These are phyloP conservation scores for Notoglanidium macrostoma DNA, from an alignment of 2,797 vertebrate genomes.

Conservation along the genomic window DNA sequence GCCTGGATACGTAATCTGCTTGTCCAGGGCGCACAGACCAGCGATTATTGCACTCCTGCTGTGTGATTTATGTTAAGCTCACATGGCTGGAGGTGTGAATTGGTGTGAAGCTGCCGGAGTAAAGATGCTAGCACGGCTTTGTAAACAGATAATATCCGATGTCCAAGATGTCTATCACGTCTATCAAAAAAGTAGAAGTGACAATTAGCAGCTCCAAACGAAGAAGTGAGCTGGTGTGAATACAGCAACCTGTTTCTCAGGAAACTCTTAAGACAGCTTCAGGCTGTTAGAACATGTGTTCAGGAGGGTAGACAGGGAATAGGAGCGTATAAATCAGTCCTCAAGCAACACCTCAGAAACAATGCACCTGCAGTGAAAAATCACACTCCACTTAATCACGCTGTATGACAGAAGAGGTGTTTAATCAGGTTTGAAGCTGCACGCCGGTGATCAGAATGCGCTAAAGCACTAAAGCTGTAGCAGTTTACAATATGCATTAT, in stretches of 20 bases:
- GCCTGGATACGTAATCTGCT: neutral
- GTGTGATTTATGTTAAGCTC: constrained; percentile 1
- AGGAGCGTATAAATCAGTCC: neutral
- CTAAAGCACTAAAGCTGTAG: neutral
- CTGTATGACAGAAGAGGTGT: neutral
- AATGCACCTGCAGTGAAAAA: neutral
- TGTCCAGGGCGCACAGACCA: neutral
- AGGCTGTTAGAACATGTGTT: neutral
- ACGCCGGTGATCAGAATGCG: neutral
- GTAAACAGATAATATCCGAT: neutral
- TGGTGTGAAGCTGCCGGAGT: neutral
- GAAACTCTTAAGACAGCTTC: neutral
- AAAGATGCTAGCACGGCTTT: neutral
- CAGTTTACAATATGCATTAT: neutral
- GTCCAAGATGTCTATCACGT: neutral
- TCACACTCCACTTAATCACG: neutral
- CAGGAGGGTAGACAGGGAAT: neutral
- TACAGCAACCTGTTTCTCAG: neutral
- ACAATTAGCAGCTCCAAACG: neutral
- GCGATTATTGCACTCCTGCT: neutral
- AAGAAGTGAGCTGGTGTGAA: neutral
- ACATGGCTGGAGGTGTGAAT: constrained; percentile 8
- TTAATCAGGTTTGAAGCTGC: neutral
- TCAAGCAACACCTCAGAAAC: neutral
- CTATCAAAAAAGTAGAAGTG: neutral